Percentiles rank a stretch among this genome's conserved stretches.
These are phyloP conservation scores for Sebastes trivittatus DNA, from an alignment of 2,797 vertebrate species.

Conservation along the genomic window DNA sequence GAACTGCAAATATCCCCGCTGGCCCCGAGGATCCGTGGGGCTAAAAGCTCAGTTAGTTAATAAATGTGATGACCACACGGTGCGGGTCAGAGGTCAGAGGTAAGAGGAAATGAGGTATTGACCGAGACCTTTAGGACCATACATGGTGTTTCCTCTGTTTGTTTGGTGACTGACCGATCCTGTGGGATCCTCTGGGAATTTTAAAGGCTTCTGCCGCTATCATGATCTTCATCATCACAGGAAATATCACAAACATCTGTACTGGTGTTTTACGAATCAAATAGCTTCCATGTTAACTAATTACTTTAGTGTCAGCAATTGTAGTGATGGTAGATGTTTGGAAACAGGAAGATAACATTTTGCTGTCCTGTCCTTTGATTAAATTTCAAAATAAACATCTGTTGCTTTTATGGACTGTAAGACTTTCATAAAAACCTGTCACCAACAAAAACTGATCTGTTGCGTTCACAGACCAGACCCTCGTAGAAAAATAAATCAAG, in stretches of 20 bases:
- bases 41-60: constrained; percentile 37
- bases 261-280: background rate
- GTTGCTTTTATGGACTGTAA: background rate
- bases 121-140: background rate
- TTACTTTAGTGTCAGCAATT: background rate
- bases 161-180: background rate
- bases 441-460: background rate
- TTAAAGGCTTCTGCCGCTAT: background rate
- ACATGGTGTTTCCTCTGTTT: constrained; percentile 20
- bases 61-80: constrained; percentile 28
- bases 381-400: background rate
- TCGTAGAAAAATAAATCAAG: no score
- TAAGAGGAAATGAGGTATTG: constrained; percentile 56
- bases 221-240: background rate
- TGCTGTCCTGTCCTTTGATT: background rate
- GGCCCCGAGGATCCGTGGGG: constrained; percentile 9
- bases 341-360: background rate
- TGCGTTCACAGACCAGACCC: background rate
- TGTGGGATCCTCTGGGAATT: background rate
- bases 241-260: background rate
- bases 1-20: constrained; percentile 44
- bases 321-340: background rate
- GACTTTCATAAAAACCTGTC: background rate
- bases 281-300: background rate
- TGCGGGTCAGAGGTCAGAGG: constrained; percentile 35